These are phyloP conservation scores for Tenthredo livida DNA, from an alignment of 2,888 invertebrate genomes.

Conservation along the genomic window DNA sequence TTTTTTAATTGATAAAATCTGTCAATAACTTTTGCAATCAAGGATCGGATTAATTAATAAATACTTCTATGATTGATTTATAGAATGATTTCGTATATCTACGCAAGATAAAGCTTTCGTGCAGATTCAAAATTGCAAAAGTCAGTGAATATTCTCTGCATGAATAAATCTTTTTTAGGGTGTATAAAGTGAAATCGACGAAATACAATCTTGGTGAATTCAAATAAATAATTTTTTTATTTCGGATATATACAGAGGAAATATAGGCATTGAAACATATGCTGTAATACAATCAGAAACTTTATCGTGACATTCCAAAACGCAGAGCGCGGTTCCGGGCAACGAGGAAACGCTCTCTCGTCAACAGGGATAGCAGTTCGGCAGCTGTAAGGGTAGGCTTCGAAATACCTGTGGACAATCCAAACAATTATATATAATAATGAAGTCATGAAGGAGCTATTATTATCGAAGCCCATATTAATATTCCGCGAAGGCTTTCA, in stretches of 20 bases:
- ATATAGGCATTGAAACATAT: not conserved
- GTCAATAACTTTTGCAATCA: not conserved
- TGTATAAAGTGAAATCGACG: not conserved
- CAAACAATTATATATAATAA: not conserved
- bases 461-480: not conserved
- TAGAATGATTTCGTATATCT: no score
- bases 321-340: conserved; percentile 40
- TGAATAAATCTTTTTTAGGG: not conserved
- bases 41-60: not conserved
- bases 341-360: conserved; percentile 40
- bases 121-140: not conserved
- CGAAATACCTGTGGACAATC: conserved; percentile 10
- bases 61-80: not conserved
- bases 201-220: not conserved
- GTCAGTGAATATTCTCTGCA: not conserved
- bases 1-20: not conserved
- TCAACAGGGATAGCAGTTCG: conserved; percentile 41
- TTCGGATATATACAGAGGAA: conserved; percentile 47
- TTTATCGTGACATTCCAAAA: conserved; percentile 48
- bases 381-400: conserved; percentile 39
- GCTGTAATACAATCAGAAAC: not conserved
- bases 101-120: no score
- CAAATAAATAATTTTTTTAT: conserved; percentile 49
- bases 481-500: no score
- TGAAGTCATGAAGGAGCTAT: no score